Evolutionary conservation across 2,113 vertebrate genomes (phyloP), one percentile per base, ranked within the genome.

Genomic region (Ophthalmolycus amberensis): DNA sequence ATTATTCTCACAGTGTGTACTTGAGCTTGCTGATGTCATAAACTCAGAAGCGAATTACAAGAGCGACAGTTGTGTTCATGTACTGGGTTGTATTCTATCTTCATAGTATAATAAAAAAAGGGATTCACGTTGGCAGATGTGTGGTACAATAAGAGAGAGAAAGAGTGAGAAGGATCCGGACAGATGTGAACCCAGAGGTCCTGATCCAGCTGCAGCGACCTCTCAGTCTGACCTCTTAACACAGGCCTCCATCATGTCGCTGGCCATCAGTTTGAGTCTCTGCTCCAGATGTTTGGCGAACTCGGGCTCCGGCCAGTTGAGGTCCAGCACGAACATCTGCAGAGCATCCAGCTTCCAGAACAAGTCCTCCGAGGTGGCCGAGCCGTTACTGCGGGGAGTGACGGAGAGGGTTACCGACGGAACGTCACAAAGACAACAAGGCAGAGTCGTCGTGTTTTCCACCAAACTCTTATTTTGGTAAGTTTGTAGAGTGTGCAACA

Each of bases 181-280:
- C 46, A 42, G 63, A 67, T 44, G 27, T 82, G 34, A 48, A 38
- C 22, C 42, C 62, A 16, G 71, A 42, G 40, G 60, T 14, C 37
- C 40, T 74, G 71, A 38, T 54, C n/a, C 68, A 52, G 60, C 54
- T 46, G 54, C 20, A 42, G 63, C 9, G 3, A 42, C 44, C 52
- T 32, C 27, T 50, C 32, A 22, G 67, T 44, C 87, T 87, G 56
- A 99, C 98, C 98, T 98, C 95, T 97, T 99, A 74, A 99, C 96
- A 32, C 97, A 99, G 90, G 98, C 98, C 91, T 99, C 98, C 94
- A 98, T 98, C 98, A 99, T 99, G 92, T 99, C 98, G 91, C 97
- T 96, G 89, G 97, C 98, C 98, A 99, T 99, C 78, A 99, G 96
- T 89, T 99, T 99, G 78, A 99, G 97, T 74, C 98, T 96, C 85